These are phyloP conservation scores for Spondyliosoma cantharus DNA, from an alignment of 2,797 vertebrate genomes.

Conservation along the genomic window DNA sequence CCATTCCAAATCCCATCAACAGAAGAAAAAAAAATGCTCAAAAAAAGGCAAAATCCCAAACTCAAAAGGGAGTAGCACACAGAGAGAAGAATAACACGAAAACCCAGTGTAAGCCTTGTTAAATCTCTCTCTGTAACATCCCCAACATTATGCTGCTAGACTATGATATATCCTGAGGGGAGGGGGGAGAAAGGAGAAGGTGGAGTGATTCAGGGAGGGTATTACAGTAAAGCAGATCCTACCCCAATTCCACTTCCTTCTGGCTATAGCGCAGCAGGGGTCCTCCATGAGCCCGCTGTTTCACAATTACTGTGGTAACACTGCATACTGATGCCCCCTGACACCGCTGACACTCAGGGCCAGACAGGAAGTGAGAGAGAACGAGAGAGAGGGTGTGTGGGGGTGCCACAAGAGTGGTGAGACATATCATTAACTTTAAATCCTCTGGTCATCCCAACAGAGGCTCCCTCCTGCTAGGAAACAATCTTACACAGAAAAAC, in stretches of 20 bases:
- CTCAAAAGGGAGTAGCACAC: conserved; percentile 60
- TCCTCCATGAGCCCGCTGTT: conserved; percentile 65
- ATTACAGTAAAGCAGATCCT: conserved; percentile 58
- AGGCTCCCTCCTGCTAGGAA: conserved; percentile 24
- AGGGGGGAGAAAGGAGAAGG: conserved; percentile 40
- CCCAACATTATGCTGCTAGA: conserved; percentile 63
- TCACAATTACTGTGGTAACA: conserved; percentile 73
- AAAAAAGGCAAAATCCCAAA: conserved; percentile 71
- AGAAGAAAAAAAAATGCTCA: conserved; percentile 52
- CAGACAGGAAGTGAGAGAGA: conserved; percentile 57
- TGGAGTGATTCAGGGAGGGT: conserved; percentile 48
- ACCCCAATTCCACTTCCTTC: conserved; percentile 48
- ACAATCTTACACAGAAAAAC: conserved; percentile 21
- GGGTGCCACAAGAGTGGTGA: conserved; percentile 27
- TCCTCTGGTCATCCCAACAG: conserved; percentile 28
- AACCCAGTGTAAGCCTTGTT: conserved; percentile 73
- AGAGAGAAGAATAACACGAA: conserved; percentile 67
- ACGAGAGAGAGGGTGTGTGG: conserved; percentile 14
- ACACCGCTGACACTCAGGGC: conserved; percentile 46
- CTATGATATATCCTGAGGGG: conserved; percentile 63
- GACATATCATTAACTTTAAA: conserved; percentile 53
- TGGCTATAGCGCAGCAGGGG: conserved; percentile 63
- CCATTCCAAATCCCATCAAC: conserved; percentile 75
- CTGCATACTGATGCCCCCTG: conserved; percentile 73
- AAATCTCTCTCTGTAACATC: conserved; percentile 75